Evolutionary conservation across 2,888 invertebrate genomes (phyloP).

Genomic region (Oxytorus armatus): DNA sequence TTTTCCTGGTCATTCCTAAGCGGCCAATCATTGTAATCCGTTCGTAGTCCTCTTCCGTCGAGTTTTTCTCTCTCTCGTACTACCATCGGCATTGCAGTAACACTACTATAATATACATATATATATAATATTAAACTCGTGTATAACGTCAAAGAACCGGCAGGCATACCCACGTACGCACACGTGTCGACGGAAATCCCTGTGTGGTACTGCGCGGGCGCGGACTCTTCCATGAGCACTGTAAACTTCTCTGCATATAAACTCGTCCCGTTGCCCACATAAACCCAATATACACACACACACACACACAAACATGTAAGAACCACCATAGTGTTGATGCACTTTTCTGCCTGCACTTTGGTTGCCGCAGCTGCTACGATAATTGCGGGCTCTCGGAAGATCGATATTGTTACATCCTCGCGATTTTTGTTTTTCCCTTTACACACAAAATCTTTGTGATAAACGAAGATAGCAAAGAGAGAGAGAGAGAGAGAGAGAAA

Average conservation of each 20-base stretch:
- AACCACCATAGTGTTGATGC: slow-evolving; percentile 50
- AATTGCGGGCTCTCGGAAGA: slow-evolving; percentile 54
- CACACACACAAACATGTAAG: slow-evolving; percentile 7
- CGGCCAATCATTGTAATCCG: slow-evolving; percentile 33
- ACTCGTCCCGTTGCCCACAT: slow-evolving; percentile 32
- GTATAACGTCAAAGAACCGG: slow-evolving; percentile 38
- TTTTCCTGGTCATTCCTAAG: not conserved
- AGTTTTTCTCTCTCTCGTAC: slow-evolving; percentile 19
- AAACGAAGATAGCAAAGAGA: no score
- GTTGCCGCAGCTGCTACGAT: slow-evolving; percentile 61
- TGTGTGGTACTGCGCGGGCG: slow-evolving; percentile 34
- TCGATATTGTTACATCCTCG: slow-evolving; percentile 57
- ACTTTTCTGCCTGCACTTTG: slow-evolving; percentile 62
- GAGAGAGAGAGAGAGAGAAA: no score
- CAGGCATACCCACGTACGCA: slow-evolving; percentile 12
- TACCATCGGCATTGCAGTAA: slow-evolving; percentile 40
- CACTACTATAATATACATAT: slow-evolving; percentile 11
- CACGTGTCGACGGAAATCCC: slow-evolving; percentile 17
- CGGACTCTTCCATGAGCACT: slow-evolving; percentile 39
- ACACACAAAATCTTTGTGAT: no score
- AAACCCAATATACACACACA: not conserved
- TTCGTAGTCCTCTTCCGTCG: slow-evolving; percentile 33
- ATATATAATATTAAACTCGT: not conserved
- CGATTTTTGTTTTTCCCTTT: slow-evolving; percentile 1
- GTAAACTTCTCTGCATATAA: slow-evolving; percentile 32